These are phyloP conservation scores for Clarias gariepinus DNA, from an alignment of 2,113 vertebrate genomes.

Conservation along the genomic window DNA sequence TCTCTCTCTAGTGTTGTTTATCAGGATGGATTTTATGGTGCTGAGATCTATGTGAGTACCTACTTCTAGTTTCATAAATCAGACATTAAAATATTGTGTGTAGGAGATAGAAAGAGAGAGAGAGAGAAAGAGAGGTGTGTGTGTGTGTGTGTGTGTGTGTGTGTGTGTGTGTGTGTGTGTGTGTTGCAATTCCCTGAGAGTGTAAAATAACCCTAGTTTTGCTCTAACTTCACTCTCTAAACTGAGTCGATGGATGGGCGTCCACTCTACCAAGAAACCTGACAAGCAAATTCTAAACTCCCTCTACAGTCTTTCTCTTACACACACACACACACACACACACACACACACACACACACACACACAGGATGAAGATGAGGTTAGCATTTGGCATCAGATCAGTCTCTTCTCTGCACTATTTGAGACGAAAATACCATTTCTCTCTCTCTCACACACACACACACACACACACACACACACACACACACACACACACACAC, in stretches of 20 bases:
- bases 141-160: conserved; percentile 12
- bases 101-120: not conserved
- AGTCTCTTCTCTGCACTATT: conserved; percentile 34
- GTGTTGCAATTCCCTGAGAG: not conserved
- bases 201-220: conserved; percentile 18
- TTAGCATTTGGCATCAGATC: conserved; percentile 43
- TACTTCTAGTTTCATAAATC: conserved; percentile 24
- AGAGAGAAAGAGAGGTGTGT: not conserved
- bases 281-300: conserved; percentile 70
- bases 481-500: not conserved
- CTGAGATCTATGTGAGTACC: conserved; percentile 95
- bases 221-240: not conserved
- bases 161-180: conserved; percentile 11
- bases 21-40: conserved; percentile 96
- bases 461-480: not conserved
- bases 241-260: conserved; percentile 57
- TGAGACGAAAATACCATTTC: not conserved
- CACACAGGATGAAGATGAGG: conserved; percentile 1
- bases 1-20: conserved; percentile 85
- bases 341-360: conserved; percentile 1
- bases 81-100: not conserved
- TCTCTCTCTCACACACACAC: conserved; percentile 15
- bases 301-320: no score
- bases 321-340: conserved; percentile 27
- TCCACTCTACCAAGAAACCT: conserved; percentile 65